Conservation (phyloP, 2,888 invertebrate genomes). For the Tyria jacobaeae region DNA sequence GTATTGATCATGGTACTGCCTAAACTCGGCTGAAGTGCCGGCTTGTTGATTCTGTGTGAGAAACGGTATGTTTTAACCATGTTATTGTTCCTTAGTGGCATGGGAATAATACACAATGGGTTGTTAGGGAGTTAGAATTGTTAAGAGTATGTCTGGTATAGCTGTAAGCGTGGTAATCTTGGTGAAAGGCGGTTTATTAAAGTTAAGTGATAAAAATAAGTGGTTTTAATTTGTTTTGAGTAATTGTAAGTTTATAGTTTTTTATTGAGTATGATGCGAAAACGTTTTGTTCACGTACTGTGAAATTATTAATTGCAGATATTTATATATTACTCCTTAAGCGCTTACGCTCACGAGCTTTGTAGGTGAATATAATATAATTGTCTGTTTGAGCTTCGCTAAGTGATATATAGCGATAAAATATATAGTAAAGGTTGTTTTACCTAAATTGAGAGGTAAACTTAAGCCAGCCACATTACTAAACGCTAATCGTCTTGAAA, state of each 20-base stretch:
- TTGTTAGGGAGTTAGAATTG: conserved; percentile 60
- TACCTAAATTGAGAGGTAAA: too few relatives aligned
- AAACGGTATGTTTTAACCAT: conserved; percentile 48
- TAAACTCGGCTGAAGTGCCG: conserved; percentile 81
- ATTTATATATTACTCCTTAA: neutral
- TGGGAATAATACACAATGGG: conserved; percentile 70
- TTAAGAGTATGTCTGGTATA: conserved; percentile 51
- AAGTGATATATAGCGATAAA: too few relatives aligned
- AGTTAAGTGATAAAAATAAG: conserved; percentile 42
- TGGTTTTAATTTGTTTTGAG: conserved; percentile 22
- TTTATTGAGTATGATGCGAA: neutral
- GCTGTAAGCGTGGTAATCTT: conserved; percentile 55
- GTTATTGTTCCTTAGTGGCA: conserved; percentile 54
- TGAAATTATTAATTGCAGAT: neutral
- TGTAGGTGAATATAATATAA: neutral
- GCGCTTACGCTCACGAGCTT: neutral
- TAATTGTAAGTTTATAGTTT: conserved; percentile 32
- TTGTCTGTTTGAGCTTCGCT: too few relatives aligned
- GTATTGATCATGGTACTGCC: conserved; percentile 86
- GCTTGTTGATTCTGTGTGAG: conserved; percentile 82
- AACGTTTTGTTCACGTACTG: neutral
- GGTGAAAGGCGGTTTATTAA: conserved; percentile 57
- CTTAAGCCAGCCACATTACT: too few relatives aligned
- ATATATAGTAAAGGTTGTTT: too few relatives aligned
- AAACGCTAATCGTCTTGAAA: too few relatives aligned